Conservation (phyloP, 2,113 vertebrate genomes). For the Chinchilla lanigera region DNA sequence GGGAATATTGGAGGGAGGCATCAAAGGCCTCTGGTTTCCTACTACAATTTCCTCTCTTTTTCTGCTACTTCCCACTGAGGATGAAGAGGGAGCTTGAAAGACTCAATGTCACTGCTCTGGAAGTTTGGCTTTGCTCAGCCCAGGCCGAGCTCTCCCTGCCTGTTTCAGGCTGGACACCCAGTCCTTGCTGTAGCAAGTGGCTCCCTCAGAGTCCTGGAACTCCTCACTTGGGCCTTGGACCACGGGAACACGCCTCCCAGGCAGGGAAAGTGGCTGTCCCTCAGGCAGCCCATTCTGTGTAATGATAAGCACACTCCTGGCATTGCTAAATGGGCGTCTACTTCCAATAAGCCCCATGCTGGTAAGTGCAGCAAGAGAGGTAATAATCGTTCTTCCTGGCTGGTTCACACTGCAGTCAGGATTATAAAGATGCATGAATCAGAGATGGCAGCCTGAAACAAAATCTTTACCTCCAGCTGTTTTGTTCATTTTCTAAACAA, state of each 20-base stretch:
- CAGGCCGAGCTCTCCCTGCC: accelerated
- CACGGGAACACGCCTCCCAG: conserved; percentile 62
- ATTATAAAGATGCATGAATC: conserved; percentile 85
- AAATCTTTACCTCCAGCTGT: conserved; percentile 83
- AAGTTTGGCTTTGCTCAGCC: background rate
- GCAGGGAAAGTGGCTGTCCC: conserved; percentile 75
- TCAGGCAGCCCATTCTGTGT: conserved; percentile 71
- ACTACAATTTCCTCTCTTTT: background rate
- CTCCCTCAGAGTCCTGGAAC: background rate
- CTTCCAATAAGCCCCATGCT: conserved; percentile 86
- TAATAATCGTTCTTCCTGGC: conserved; percentile 80
- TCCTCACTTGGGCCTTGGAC: conserved; percentile 31
- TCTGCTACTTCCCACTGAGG: background rate
- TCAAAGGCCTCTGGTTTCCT: background rate
- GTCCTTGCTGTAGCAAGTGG: too few species aligned
- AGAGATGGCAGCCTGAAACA: conserved; percentile 76
- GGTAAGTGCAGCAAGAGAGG: conserved; percentile 70
- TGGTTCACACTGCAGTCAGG: conserved; percentile 72
- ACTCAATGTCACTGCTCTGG: background rate
- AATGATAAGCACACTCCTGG: conserved; percentile 78
- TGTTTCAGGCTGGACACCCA: background rate
- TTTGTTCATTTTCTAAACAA: conserved; percentile 84
- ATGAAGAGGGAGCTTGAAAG: background rate
- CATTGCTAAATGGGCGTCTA: conserved; percentile 79
- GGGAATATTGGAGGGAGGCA: accelerated